These are phyloP conservation scores for Hoplostethus atlanticus DNA, from an alignment of 2,797 vertebrate species.

Conservation along the genomic window DNA sequence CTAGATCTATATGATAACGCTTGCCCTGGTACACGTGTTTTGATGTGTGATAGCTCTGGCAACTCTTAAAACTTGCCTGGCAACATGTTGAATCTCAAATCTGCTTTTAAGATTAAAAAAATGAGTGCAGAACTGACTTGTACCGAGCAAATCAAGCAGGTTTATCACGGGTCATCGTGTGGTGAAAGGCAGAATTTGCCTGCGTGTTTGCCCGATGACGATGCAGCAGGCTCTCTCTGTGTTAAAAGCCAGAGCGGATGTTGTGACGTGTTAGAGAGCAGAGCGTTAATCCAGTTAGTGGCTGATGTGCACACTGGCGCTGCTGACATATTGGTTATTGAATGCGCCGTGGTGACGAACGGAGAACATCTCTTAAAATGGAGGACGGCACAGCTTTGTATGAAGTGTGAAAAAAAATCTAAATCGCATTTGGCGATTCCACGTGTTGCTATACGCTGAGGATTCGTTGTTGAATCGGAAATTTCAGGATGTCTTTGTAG, in stretches of 20 bases:
- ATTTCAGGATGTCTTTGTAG: too few relatives aligned
- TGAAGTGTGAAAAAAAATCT: not conserved
- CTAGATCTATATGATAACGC: not conserved
- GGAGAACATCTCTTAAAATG: conserved; percentile 33
- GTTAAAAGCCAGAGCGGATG: conserved; percentile 3
- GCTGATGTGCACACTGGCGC: conserved; percentile 11
- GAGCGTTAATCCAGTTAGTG: conserved; percentile 9
- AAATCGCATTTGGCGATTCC: too few relatives aligned
- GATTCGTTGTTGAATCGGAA: too few relatives aligned
- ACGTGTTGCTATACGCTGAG: too few relatives aligned
- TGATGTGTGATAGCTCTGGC: not conserved
- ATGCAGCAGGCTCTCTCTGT: not conserved
- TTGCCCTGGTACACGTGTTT: not conserved
- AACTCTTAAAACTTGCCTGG: too few relatives aligned
- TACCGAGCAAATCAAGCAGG: not conserved
- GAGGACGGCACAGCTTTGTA: conserved; percentile 6
- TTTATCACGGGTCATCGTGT: not conserved
- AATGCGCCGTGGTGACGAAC: conserved; percentile 46
- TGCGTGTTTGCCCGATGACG: not conserved
- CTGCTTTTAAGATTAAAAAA: too few relatives aligned
- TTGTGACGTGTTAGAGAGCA: conserved; percentile 16
- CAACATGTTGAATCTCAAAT: too few relatives aligned
- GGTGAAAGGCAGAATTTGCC: not conserved
- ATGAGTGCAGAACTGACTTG: too few relatives aligned
- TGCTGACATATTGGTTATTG: conserved; percentile 41